These are phyloP conservation scores for Stenodema calcarata DNA, from an alignment of 2,888 invertebrate species.

Conservation along the genomic window DNA sequence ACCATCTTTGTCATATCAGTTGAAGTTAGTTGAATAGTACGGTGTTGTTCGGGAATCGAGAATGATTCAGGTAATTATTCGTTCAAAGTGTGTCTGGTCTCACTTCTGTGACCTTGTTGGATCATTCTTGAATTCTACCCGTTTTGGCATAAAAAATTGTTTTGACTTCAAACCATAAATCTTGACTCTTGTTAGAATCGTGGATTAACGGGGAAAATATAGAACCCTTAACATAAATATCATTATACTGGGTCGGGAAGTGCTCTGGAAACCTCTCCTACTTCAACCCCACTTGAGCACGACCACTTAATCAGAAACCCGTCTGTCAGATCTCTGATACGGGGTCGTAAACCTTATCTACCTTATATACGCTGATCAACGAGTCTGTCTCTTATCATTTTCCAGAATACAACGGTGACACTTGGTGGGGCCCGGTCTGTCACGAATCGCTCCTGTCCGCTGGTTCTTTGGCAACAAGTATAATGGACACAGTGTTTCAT, in stretches of 20 bases:
- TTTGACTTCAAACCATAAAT: neutral
- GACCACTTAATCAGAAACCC: neutral
- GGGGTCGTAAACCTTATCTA: neutral
- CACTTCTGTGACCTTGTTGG: neutral
- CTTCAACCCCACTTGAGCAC: neutral
- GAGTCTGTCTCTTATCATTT: neutral
- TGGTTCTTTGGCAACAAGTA: slow-evolving; percentile 60
- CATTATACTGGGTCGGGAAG: neutral
- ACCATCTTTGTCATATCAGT: too few relatives aligned
- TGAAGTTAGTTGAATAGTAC: too few relatives aligned
- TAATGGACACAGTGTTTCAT: slow-evolving; percentile 61
- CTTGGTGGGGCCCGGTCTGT: slow-evolving; percentile 55
- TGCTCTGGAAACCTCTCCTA: neutral
- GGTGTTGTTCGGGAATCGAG: too few relatives aligned
- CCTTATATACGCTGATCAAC: neutral
- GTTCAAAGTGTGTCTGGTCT: too few relatives aligned
- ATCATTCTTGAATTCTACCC: neutral
- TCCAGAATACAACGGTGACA: slow-evolving; percentile 55
- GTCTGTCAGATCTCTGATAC: neutral
- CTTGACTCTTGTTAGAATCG: neutral
- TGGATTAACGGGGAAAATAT: neutral
- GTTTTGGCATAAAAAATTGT: neutral
- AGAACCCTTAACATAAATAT: neutral
- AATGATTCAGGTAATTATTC: too few relatives aligned
- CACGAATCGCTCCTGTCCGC: slow-evolving; percentile 52